Evolutionary conservation across 2,888 invertebrate genomes (phyloP).

Genomic region (Amphipoea lucens): DNA sequence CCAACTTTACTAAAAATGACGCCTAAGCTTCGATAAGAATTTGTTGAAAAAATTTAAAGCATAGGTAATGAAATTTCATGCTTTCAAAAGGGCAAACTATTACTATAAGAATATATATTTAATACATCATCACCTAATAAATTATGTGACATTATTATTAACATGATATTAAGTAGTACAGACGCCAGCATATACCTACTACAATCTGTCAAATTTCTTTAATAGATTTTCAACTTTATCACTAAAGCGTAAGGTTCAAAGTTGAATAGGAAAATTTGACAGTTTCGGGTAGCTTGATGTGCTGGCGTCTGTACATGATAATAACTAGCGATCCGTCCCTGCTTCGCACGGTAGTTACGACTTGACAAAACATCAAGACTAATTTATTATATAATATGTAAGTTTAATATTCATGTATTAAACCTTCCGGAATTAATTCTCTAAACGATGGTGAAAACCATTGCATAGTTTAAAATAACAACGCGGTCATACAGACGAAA

Average conservation of each 20-base stretch:
- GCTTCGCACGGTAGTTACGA: background rate
- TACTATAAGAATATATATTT: background rate
- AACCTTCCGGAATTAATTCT: background rate
- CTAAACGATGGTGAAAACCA: background rate
- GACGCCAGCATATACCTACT: no score
- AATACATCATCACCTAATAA: background rate
- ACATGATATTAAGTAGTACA: background rate
- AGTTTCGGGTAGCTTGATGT: no score
- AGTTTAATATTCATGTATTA: background rate
- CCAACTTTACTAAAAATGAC: background rate
- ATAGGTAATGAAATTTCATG: background rate
- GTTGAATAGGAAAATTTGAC: no score
- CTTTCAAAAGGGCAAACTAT: constrained; percentile 8
- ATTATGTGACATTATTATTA: background rate
- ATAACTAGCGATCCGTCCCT: background rate
- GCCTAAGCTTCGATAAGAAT: background rate
- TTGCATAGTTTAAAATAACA: background rate
- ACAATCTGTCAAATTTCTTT: no score
- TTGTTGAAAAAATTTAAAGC: background rate
- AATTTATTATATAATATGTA: background rate
- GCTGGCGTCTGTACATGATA: no score
- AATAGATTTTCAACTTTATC: no score
- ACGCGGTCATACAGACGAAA: background rate
- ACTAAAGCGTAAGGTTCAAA: no score
- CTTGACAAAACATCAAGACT: background rate